A percentile compares a stretch with the other conserved stretches of the same genome.
phyloP scores from a whole-genome alignment of 2,888 invertebrate genomes.

The Lepidochrysops patricia region DNA sequence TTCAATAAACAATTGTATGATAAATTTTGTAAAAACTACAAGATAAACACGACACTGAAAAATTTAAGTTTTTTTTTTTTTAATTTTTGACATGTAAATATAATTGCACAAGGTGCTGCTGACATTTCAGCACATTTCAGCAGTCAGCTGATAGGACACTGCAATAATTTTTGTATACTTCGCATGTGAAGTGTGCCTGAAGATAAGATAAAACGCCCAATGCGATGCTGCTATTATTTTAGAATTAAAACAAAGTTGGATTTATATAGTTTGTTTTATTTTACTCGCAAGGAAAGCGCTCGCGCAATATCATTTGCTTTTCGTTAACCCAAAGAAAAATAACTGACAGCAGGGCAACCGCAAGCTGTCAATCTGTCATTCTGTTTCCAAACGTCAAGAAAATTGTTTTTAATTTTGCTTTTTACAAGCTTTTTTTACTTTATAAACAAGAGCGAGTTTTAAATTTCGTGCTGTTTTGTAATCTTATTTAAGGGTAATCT shows the following conservation, averaged over 20 bases:
- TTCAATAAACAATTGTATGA: background rate
- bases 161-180: too few relatives aligned
- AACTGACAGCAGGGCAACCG: slow-evolving; percentile 7
- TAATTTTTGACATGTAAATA: background rate
- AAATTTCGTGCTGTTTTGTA: background rate
- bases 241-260: too few relatives aligned
- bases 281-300: too few relatives aligned
- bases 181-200: too few relatives aligned
- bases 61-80: background rate
- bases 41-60: slow-evolving; percentile 1
- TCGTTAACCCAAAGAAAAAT: background rate
- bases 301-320: too few relatives aligned
- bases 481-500: background rate
- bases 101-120: too few relatives aligned
- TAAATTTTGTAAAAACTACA: background rate
- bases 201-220: too few relatives aligned
- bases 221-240: too few relatives aligned
- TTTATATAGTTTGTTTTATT: too few relatives aligned
- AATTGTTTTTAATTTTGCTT: slow-evolving; percentile 1
- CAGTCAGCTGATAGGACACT: too few relatives aligned
- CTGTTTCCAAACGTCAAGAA: background rate
- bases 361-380: background rate
- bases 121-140: too few relatives aligned
- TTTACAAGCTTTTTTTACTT: background rate
- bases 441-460: too few relatives aligned